Evolutionary conservation across 1,140 invertebrate species (phyloP).

Genomic region (Drosophila bifasciata): DNA sequence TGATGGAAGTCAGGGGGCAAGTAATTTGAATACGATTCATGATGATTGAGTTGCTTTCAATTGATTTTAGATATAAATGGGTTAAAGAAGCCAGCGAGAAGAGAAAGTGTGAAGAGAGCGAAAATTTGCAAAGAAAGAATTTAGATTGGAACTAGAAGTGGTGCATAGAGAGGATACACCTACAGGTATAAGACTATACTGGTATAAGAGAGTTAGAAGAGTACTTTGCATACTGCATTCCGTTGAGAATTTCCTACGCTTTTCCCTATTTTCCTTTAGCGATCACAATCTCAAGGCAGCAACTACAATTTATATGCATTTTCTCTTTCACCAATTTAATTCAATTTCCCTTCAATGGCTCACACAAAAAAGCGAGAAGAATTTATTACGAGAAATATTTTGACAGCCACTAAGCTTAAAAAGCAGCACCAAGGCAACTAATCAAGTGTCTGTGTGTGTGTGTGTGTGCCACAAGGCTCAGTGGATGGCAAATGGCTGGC

Average conservation of each 20-base stretch:
- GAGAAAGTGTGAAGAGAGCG: too few species aligned
- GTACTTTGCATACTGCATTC: too few species aligned
- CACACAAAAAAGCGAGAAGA: slow-evolving; percentile 67
- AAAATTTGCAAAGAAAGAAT: too few species aligned
- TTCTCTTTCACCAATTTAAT: slow-evolving; percentile 32
- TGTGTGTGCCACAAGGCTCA: slow-evolving; percentile 7
- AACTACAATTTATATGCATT: slow-evolving; percentile 44
- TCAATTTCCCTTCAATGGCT: slow-evolving; percentile 59
- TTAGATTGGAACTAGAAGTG: too few species aligned
- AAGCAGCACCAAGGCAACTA: slow-evolving; percentile 65
- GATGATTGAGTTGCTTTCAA: slow-evolving; percentile 42
- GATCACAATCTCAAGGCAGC: slow-evolving; percentile 12
- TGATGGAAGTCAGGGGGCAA: slow-evolving; percentile 56
- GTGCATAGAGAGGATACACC: too few species aligned
- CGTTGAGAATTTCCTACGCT: background rate
- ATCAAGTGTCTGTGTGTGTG: slow-evolving; percentile 54
- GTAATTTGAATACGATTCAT: slow-evolving; percentile 52
- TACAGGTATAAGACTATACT: too few species aligned
- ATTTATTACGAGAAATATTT: slow-evolving; percentile 83
- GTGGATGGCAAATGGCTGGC: slow-evolving; percentile 3
- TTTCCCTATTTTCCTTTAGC: background rate
- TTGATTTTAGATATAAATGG: background rate
- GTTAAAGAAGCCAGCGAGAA: too few species aligned
- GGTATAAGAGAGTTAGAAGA: too few species aligned
- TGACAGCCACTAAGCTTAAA: slow-evolving; percentile 75